Base-by-base conservation (phyloP, 1,140 invertebrate species). In the Physella acuta region DNA sequence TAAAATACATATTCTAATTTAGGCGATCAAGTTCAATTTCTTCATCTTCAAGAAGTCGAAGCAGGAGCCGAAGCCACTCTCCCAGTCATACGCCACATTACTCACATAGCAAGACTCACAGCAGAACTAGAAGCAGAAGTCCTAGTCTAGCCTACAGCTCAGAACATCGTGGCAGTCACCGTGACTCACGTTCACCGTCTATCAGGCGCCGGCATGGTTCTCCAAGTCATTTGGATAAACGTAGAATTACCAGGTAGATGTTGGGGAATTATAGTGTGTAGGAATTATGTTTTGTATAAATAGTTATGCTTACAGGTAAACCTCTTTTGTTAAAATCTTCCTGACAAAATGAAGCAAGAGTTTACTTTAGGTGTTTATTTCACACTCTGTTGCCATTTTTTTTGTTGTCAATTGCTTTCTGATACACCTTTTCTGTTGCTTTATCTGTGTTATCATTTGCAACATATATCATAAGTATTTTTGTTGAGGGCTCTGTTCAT, bases 161-260 rank as follows among this genome's bases (percentile, higher is more conserved):
- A 20, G 66, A 39, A 17, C 24, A 36, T 64, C 44, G 68, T 56
- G 71, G 73, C 11, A 33, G 73, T 31, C 55, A 70, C 16, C 52
- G 77, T 3, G 73, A 72, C 24, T 80, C 79, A 14, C 74, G 85
- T 8, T 86, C 84, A 70, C 85, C 85, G 11, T 95, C 93, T 31
- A 95, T 95, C 84, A 92, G 93, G 31, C 87, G 93, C 56, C 88
- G 94, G 72, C 89, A 91, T 74, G 93, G 94, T 34, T 95, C 93
- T 53, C 94, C 94, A 1, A 94, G 93, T 81, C 95, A 95, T 85
- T 86, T 95, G 39, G 93, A 95, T 80, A 88, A 93, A 78, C 88
- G 94, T 61, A 88, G 94, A 71, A 95, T 96, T 74, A 95, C 94
- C 60, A 95, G 93, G 93, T 96, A 89, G n/a, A n/a, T n/a, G n/a